Evolutionary conservation across 1,140 invertebrate species (phyloP).

Genomic region (Drosophila guanche): DNA sequence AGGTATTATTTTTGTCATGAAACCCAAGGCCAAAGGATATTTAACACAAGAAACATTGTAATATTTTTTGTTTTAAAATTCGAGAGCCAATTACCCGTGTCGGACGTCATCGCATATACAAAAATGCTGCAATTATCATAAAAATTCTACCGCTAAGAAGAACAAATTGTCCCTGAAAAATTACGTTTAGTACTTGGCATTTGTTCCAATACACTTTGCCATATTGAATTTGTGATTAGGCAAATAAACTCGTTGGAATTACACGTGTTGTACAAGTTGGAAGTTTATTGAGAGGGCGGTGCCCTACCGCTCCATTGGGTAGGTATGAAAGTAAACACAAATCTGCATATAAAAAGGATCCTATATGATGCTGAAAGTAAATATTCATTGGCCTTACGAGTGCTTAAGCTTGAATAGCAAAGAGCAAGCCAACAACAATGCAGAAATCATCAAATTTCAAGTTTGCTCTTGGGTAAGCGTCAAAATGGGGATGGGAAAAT

Average conservation of each 20-base stretch:
- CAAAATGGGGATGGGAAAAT: conserved; percentile 31
- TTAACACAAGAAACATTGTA: neutral
- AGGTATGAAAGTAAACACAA: conserved; percentile 38
- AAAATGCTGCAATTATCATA: conserved; percentile 50
- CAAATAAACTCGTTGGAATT: conserved; percentile 72
- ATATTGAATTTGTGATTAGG: conserved; percentile 81
- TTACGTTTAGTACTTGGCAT: conserved; percentile 48
- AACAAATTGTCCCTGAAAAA: conserved; percentile 44
- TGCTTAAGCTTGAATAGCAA: conserved; percentile 49
- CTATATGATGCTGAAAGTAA: conserved; percentile 65
- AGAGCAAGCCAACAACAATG: conserved; percentile 20
- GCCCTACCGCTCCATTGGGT: neutral
- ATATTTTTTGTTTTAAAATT: conserved; percentile 51
- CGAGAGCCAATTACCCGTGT: conserved; percentile 51
- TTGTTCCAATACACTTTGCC: conserved; percentile 78
- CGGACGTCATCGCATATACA: conserved; percentile 13
- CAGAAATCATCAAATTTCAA: conserved; percentile 56
- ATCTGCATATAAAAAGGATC: conserved; percentile 52
- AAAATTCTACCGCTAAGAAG: conserved; percentile 22
- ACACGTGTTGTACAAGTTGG: conserved; percentile 59
- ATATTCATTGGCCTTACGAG: conserved; percentile 67
- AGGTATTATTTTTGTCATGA: too few species aligned
- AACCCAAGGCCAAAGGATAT: too few species aligned
- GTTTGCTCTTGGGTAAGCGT: conserved; percentile 55
- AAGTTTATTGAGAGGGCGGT: conserved; percentile 45